Percentiles rank a stretch among this genome's conserved stretches.
Conservation (phyloP, 1,140 invertebrate genomes). For the Pectinophora gossypiella region DNA sequence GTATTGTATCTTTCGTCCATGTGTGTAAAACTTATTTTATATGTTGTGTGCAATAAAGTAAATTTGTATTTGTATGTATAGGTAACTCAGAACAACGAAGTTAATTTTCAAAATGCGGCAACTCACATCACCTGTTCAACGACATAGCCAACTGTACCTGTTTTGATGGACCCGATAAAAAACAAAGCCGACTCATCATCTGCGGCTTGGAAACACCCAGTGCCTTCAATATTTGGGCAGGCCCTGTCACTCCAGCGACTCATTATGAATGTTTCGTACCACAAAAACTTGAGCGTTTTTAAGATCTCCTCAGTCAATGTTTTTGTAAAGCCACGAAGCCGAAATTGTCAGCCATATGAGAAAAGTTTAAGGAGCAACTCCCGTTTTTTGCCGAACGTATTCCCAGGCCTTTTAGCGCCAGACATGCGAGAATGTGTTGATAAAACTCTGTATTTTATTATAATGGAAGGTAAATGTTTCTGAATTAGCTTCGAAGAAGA, state of each 20-base stretch:
- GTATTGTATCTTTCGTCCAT: too few species aligned
- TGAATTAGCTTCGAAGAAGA: neutral
- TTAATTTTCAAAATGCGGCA: too few species aligned
- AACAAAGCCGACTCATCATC: neutral
- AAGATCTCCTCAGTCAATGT: constrained; percentile 7
- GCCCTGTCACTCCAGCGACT: neutral
- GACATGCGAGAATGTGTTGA: neutral
- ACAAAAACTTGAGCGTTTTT: constrained; percentile 23
- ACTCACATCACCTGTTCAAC: too few species aligned
- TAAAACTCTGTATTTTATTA: constrained; percentile 1
- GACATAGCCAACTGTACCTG: neutral
- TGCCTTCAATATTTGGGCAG: constrained; percentile 2
- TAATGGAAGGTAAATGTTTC: neutral
- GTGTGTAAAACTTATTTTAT: too few species aligned
- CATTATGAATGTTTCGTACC: constrained; percentile 27
- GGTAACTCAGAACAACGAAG: too few species aligned
- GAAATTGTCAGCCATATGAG: neutral
- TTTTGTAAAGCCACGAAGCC: neutral
- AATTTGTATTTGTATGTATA: too few species aligned
- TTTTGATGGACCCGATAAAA: neutral
- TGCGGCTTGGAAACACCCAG: too few species aligned
- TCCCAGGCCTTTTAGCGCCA: neutral
- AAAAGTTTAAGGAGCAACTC: neutral
- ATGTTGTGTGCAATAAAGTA: too few species aligned
- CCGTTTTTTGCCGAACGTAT: neutral